Evolutionary conservation across 2,888 invertebrate genomes (phyloP).

Genomic region (Spodoptera picta): DNA sequence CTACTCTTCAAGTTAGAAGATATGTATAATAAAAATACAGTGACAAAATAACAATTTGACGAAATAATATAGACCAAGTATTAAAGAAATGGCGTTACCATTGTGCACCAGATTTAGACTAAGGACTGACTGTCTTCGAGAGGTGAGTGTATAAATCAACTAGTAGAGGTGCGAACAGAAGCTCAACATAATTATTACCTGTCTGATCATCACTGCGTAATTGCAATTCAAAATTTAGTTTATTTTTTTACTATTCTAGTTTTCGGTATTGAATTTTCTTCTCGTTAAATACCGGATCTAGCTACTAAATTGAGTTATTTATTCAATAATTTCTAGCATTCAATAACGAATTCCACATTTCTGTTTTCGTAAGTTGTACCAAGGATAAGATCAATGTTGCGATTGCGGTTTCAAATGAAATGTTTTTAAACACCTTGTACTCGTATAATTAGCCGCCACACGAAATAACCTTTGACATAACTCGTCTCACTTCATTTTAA

Average conservation of each 20-base stretch:
- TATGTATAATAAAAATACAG: slow-evolving; percentile 25
- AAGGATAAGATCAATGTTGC: slow-evolving; percentile 60
- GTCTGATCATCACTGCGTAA: not conserved
- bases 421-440: slow-evolving; percentile 58
- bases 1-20: slow-evolving; percentile 28
- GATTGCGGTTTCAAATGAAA: slow-evolving; percentile 55
- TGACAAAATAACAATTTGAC: slow-evolving; percentile 37
- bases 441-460: slow-evolving; percentile 70
- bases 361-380: slow-evolving; percentile 62
- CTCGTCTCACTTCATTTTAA: slow-evolving; percentile 48
- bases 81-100: slow-evolving; percentile 40
- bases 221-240: too few species aligned
- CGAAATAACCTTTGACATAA: slow-evolving; percentile 75
- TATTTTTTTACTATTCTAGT: too few species aligned
- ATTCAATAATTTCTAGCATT: slow-evolving; percentile 2
- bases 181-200: slow-evolving; percentile 1
- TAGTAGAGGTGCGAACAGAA: slow-evolving; percentile 4
- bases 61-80: slow-evolving; percentile 13
- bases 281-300: too few species aligned
- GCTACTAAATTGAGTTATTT: too few species aligned
- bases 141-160: slow-evolving; percentile 42
- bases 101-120: slow-evolving; percentile 23
- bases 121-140: slow-evolving; percentile 12
- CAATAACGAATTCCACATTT: slow-evolving; percentile 31
- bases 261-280: too few species aligned